Evolutionary conservation across 1,140 invertebrate genomes (phyloP), one percentile per base, ranked within the genome.

Genomic region (Tyrophagus putrescentiae): DNA sequence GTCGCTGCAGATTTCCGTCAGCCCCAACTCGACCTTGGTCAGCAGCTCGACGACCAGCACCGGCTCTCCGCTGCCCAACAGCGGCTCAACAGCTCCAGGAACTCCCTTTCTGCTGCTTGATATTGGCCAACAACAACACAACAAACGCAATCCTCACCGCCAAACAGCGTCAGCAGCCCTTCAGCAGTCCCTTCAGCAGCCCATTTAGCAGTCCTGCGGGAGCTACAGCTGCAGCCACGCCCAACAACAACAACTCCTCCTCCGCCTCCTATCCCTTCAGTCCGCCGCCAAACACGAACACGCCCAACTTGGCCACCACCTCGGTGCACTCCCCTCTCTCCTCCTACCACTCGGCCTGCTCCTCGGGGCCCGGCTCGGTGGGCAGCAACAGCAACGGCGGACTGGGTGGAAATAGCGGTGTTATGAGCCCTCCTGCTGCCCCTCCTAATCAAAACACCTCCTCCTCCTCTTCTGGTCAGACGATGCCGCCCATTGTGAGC

Each of bases 291-390:
- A 48, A 25, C 18, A 25, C 45, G 45, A 48, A 48, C 45, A 7
- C 45, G 18, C 32, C 1, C 52, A 54, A 3, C 31, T 11, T 3
- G 7, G 32, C 1, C 21, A 50, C 16, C 21, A 50, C 16, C 44
- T 6, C 29, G 4, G 34, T 5, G 28, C 11, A 53, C 21, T 5
- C 34, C 6, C 6, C 5, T 6, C 6, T 29, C 50, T 9, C 45
- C 45, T 25, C 45, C 45, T 48, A 9, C 18, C 45, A 7, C 7
- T 48, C 45, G 45, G 45, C 18, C 13, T n/a, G n/a, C n/a, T 21
- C 45, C 7, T 48, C 45, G 18, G 45, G 45, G 13, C 45, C 45
- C 45, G 45, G 45, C 18, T 48, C 45, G 7, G 45, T 48, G 18
- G 36, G 36, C 21, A 25, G n/a, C n/a, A n/a, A n/a, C n/a, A n/a